Conservation (phyloP, 1,140 invertebrate genomes). For the Nephila pilipes region DNA sequence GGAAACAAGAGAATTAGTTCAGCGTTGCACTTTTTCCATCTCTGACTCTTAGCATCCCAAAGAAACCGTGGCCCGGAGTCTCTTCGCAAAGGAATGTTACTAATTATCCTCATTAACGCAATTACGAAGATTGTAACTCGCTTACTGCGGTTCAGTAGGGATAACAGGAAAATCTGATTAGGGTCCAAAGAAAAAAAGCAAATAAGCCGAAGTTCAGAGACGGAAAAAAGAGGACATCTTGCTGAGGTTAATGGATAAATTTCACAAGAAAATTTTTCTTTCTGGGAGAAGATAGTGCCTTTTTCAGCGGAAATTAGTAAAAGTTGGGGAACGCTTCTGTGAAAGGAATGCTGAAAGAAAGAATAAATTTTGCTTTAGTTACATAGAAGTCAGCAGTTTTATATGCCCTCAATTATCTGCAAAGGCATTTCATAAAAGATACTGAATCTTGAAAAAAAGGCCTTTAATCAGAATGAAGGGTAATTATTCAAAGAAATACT, state of each 20-base stretch:
- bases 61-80: background rate
- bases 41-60: background rate
- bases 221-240: constrained; percentile 28
- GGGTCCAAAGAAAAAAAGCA: constrained; percentile 43
- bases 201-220: background rate
- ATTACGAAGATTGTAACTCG: constrained; percentile 52
- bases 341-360: background rate
- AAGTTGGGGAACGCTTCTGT: background rate
- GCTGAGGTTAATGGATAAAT: constrained; percentile 54
- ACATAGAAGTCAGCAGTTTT: background rate
- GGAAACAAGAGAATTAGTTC: constrained; percentile 32
- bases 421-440: constrained; percentile 1
- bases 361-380: background rate
- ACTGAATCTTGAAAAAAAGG: background rate
- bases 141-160: constrained; percentile 34
- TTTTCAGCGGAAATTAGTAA: background rate
- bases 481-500: constrained; percentile 2
- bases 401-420: background rate
- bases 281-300: background rate
- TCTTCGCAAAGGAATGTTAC: constrained; percentile 47
- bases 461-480: background rate
- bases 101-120: constrained; percentile 69
- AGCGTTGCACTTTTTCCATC: background rate
- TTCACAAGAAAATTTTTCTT: constrained; percentile 13
- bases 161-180: constrained; percentile 67